Conservation (phyloP, 2,113 vertebrate genomes). For the Donacobius atricapilla region DNA sequence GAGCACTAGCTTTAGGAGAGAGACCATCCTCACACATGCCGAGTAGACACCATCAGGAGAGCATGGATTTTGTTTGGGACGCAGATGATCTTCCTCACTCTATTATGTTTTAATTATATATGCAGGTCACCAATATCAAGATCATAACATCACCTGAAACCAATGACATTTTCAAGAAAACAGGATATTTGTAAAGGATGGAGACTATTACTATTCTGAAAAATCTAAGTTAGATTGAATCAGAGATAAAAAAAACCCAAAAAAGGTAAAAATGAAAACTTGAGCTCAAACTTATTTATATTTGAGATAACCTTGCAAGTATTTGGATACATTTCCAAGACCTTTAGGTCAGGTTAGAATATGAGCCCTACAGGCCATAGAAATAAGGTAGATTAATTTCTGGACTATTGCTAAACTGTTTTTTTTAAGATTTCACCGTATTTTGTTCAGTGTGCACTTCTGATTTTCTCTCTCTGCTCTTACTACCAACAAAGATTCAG, state of each 20-base stretch:
- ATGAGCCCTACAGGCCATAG: neutral
- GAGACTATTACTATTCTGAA: neutral
- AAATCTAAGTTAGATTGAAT: neutral
- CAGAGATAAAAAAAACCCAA: neutral
- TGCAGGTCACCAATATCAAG: neutral
- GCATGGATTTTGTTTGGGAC: accelerated
- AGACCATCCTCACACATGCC: neutral
- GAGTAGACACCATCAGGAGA: neutral
- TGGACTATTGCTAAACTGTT: neutral
- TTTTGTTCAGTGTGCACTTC: neutral
- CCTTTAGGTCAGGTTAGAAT: neutral
- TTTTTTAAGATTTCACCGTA: neutral
- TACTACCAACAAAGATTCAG: neutral
- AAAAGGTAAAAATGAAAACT: neutral
- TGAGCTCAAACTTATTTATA: neutral
- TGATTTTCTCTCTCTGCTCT: neutral
- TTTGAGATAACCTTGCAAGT: neutral
- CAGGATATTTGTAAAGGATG: neutral
- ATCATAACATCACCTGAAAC: neutral
- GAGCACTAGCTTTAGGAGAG: accelerated
- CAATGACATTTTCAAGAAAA: neutral
- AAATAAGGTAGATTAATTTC: neutral
- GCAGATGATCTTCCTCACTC: neutral
- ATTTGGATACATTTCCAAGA: neutral
- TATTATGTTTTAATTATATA: neutral